phyloP scores from a whole-genome alignment of 2,888 invertebrate species.

The Orthonevra nobilis region DNA sequence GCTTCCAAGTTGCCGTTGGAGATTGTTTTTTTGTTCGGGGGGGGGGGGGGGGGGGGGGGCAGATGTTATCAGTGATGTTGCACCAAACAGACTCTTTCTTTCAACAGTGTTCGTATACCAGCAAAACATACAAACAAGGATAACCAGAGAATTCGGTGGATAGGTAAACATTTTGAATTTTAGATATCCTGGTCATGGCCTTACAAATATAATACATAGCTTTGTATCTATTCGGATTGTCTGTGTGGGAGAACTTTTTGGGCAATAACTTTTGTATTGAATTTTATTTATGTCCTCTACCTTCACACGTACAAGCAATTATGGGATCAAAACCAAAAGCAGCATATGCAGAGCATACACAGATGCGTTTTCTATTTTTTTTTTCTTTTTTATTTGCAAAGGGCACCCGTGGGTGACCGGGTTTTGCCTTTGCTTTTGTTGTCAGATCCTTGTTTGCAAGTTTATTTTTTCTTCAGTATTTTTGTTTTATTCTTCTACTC shows the following conservation, averaged over 20 bases:
- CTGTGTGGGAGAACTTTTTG: slow-evolving; percentile 54
- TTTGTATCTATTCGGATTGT: slow-evolving; percentile 29
- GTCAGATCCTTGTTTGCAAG: slow-evolving; percentile 59
- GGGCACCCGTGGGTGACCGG: slow-evolving; percentile 52
- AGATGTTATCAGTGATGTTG: slow-evolving; percentile 58
- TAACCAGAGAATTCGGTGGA: slow-evolving; percentile 61
- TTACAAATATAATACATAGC: slow-evolving; percentile 44
- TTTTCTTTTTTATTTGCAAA: no score
- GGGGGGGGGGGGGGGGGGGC: slow-evolving; percentile 12
- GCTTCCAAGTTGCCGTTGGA: slow-evolving; percentile 9
- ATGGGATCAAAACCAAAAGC: slow-evolving; percentile 59
- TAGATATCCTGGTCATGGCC: slow-evolving; percentile 60
- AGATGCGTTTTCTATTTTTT: no score
- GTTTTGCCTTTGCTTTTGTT: slow-evolving; percentile 63
- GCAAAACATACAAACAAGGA: slow-evolving; percentile 50
- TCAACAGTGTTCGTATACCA: slow-evolving; percentile 1
- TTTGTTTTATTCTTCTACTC: slow-evolving; percentile 37
- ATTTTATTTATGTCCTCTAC: slow-evolving; percentile 67
- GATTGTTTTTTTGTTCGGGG: slow-evolving; percentile 22
- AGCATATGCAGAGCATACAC: slow-evolving; percentile 35
- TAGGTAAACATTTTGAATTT: slow-evolving; percentile 67
- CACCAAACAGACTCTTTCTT: slow-evolving; percentile 42
- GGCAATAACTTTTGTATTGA: slow-evolving; percentile 64
- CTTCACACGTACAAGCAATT: slow-evolving; percentile 52
- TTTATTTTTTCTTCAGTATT: slow-evolving; percentile 44